These are phyloP conservation scores for Anodontia alba DNA, from an alignment of 2,888 invertebrate species.

Conservation along the genomic window DNA sequence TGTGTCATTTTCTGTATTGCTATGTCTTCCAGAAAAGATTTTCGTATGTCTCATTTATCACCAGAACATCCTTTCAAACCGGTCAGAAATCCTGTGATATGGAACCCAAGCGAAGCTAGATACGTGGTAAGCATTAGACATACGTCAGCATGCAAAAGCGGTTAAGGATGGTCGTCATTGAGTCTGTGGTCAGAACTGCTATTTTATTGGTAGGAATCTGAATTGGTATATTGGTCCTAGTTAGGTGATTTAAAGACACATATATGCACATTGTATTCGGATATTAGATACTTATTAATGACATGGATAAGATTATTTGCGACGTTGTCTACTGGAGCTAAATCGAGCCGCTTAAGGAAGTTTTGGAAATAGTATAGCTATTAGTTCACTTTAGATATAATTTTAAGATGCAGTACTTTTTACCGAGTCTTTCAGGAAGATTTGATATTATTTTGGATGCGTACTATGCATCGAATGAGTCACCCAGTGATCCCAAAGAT, in stretches of 20 bases:
- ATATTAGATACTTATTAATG: too few relatives aligned
- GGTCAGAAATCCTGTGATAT: slow-evolving; percentile 72
- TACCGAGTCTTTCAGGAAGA: too few relatives aligned
- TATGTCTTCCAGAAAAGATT: slow-evolving; percentile 78
- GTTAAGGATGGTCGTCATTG: not conserved
- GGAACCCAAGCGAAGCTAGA: slow-evolving; percentile 56
- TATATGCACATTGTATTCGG: too few relatives aligned
- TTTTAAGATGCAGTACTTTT: too few relatives aligned
- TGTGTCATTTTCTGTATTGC: not conserved
- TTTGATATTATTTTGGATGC: too few relatives aligned
- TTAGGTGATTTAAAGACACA: not conserved
- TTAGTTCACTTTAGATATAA: too few relatives aligned
- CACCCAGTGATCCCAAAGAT: too few relatives aligned
- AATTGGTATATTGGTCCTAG: not conserved
- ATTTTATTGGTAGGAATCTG: not conserved
- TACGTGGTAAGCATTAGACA: slow-evolving; percentile 28
- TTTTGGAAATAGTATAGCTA: too few relatives aligned
- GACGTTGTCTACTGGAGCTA: too few relatives aligned
- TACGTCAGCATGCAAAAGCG: not conserved
- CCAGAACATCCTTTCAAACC: slow-evolving; percentile 68
- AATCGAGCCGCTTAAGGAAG: too few relatives aligned
- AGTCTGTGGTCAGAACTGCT: not conserved
- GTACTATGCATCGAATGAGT: too few relatives aligned
- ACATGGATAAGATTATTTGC: not conserved
- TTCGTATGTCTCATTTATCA: slow-evolving; percentile 70